phyloP scores from a whole-genome alignment of 2,797 vertebrate species.

The Rhodeus uyekii region DNA sequence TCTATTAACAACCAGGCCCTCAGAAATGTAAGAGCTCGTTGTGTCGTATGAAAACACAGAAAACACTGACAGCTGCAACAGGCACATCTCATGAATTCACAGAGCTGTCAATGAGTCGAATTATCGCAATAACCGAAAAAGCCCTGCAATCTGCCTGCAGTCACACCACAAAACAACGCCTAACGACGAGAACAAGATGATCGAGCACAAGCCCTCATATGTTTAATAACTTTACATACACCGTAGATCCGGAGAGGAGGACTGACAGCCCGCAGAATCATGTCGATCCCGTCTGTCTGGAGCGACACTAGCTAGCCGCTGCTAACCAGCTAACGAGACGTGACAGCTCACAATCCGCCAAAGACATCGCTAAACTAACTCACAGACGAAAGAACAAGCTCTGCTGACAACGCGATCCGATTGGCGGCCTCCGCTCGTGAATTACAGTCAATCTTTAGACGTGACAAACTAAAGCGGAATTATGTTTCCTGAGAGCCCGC shows the following conservation, averaged over 20 bases:
- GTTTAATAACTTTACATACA: conserved; percentile 18
- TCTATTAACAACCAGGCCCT: background rate
- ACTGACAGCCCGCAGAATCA: conserved; percentile 44
- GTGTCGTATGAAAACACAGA: background rate
- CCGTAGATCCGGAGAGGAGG: background rate
- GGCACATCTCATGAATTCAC: conserved; percentile 14
- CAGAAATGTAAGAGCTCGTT: background rate
- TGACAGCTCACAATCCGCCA: conserved; percentile 57
- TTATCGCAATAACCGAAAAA: conserved; percentile 5
- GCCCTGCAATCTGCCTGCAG: background rate
- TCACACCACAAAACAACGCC: conserved; percentile 1
- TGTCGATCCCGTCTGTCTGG: conserved; percentile 44
- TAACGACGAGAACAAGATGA: background rate
- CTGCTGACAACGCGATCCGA: background rate
- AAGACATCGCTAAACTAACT: conserved; percentile 25
- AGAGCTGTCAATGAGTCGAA: conserved; percentile 30
- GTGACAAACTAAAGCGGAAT: conserved; percentile 60
- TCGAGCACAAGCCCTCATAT: background rate
- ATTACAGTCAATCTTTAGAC: conserved; percentile 26
- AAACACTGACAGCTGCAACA: conserved; percentile 11
- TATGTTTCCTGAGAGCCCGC: conserved; percentile 76
- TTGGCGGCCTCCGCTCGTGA: background rate
- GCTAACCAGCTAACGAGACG: conserved; percentile 61
- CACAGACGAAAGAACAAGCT: background rate
- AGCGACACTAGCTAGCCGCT: conserved; percentile 51